Evolutionary conservation across 1,140 invertebrate genomes (phyloP).

Genomic region (Cherax quadricarinatus): DNA sequence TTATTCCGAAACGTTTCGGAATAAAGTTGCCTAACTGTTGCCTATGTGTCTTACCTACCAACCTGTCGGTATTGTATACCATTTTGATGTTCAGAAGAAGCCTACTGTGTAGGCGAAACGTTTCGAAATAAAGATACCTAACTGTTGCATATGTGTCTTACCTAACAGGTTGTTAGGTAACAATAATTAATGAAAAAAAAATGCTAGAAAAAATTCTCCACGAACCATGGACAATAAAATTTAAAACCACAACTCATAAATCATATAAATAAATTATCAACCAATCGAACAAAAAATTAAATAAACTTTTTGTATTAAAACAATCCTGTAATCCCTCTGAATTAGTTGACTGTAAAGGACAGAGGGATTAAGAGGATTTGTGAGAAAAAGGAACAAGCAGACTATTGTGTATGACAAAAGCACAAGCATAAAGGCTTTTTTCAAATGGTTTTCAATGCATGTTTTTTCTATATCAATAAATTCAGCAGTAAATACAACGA

Average conservation of each 20-base stretch:
- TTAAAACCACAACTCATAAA: constrained; percentile 1
- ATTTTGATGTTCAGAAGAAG: no score
- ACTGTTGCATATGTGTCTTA: no score
- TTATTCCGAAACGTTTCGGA: no score
- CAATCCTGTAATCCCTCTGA: constrained; percentile 30
- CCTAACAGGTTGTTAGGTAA: no score
- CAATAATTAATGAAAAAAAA: no score
- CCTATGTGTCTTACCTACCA: no score
- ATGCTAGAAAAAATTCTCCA: no score
- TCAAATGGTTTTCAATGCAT: constrained; percentile 22
- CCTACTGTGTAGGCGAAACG: no score
- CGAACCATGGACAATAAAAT: neutral
- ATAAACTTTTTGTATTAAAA: constrained; percentile 18
- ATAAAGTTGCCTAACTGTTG: no score
- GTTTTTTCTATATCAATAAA: constrained; percentile 11
- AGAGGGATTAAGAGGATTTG: constrained; percentile 10
- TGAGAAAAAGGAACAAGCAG: constrained; percentile 23
- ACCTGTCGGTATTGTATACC: no score
- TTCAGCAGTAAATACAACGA: neutral
- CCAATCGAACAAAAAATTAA: constrained; percentile 24
- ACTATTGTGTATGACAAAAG: constrained; percentile 11
- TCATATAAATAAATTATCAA: constrained; percentile 14
- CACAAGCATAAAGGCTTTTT: neutral
- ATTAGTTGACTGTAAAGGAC: constrained; percentile 28
- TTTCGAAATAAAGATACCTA: no score